Conservation (phyloP, 2,113 vertebrate species). For the Ornithorhynchus anatinus region DNA sequence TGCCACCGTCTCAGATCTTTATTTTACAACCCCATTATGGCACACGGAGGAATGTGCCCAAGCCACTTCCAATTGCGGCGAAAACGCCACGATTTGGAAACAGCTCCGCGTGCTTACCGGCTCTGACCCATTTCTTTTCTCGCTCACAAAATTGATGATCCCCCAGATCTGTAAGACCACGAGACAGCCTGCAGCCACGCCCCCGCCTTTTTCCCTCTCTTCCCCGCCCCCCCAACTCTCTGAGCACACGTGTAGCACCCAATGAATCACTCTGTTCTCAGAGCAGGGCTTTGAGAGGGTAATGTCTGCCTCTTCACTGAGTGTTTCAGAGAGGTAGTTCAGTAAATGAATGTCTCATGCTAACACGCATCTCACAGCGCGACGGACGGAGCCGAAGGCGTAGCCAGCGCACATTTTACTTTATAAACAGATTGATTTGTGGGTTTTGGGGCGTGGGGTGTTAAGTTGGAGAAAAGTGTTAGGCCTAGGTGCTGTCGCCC, state of each 20-base stretch:
- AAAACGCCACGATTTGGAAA: background rate
- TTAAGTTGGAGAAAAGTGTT: no score
- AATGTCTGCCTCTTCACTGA: background rate
- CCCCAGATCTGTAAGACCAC: background rate
- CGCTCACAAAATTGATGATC: conserved; percentile 8
- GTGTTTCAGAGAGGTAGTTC: conserved; percentile 5
- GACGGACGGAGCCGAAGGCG: conserved; percentile 26
- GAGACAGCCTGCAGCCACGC: conserved; percentile 16
- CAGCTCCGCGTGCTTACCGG: background rate
- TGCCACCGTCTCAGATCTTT: background rate
- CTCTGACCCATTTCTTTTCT: conserved; percentile 21
- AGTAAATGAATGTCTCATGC: background rate
- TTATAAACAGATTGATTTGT: conserved; percentile 30
- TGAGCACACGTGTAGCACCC: background rate
- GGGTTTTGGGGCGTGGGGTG: no score
- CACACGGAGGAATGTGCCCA: background rate
- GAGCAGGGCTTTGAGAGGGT: background rate
- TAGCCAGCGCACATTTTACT: background rate
- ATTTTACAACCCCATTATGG: no score
- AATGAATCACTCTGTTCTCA: background rate
- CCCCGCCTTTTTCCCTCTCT: no score
- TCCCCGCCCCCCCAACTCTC: no score
- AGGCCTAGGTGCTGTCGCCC: no score
- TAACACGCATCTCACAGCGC: background rate
- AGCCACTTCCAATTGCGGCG: background rate